Evolutionary conservation across 2,888 invertebrate species (phyloP).

Genomic region (Ceraclea dissimilis): DNA sequence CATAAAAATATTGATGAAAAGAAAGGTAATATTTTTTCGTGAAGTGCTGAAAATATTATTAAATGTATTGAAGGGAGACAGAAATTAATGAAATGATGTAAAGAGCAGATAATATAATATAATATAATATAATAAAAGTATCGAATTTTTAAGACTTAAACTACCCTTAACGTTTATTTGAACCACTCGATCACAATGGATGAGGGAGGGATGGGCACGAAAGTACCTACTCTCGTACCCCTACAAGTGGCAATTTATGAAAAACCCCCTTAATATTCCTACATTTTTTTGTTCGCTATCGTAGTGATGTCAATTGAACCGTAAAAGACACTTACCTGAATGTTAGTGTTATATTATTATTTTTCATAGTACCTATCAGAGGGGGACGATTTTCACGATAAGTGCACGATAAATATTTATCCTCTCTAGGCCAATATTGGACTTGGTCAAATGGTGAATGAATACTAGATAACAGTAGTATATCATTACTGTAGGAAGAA

Average conservation of each 20-base stretch:
- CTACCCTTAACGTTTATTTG: conserved; percentile 1
- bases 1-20: not conserved
- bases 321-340: conserved; percentile 15
- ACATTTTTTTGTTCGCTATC: conserved; percentile 18
- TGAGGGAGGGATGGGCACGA: not conserved
- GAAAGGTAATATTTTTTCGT: not conserved
- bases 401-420: conserved; percentile 19
- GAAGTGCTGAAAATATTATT: not conserved
- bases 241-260: conserved; percentile 21
- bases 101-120: not conserved
- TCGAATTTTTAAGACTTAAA: not conserved
- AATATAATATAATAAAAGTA: not conserved
- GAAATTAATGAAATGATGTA: not conserved
- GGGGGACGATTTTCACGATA: not conserved
- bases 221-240: conserved; percentile 1
- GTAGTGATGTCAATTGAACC: conserved; percentile 21
- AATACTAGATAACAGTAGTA: too few species aligned
- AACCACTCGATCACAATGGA: not conserved
- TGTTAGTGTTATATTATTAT: conserved; percentile 7
- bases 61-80: not conserved
- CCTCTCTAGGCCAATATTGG: conserved; percentile 10
- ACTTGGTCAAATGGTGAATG: conserved; percentile 4
- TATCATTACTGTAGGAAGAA: too few species aligned
- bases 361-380: not conserved
- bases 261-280: conserved; percentile 18